These are phyloP conservation scores for Caenorhabditis virilis DNA, from an alignment of 2,888 invertebrate genomes.

Conservation along the genomic window DNA sequence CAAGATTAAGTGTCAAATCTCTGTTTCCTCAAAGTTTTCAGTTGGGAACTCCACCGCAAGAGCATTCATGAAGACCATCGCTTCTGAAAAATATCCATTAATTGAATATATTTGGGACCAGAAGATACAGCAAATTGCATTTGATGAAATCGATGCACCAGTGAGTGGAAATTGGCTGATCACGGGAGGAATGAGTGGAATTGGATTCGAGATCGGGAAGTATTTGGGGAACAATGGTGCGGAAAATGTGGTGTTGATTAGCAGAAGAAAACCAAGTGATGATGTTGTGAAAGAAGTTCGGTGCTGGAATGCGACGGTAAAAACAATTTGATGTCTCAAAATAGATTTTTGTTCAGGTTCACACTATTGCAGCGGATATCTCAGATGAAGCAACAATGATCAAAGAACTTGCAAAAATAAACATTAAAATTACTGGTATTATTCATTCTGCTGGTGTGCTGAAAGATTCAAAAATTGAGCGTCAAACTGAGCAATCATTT, in stretches of 20 bases:
- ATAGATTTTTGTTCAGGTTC: conserved; percentile 10
- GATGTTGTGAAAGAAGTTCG: conserved; percentile 21
- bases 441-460: conserved; percentile 62
- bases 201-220: conserved; percentile 58
- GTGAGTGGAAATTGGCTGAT: conserved; percentile 52
- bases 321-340: neutral
- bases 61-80: conserved; percentile 46
- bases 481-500: conserved; percentile 47
- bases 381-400: conserved; percentile 29
- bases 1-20: conserved; percentile 15
- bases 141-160: neutral
- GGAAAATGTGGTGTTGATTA: conserved; percentile 38
- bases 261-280: conserved; percentile 39
- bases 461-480: conserved; percentile 50
- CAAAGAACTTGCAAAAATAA: conserved; percentile 19
- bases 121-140: conserved; percentile 33
- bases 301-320: conserved; percentile 28
- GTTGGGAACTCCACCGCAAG: conserved; percentile 27
- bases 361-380: conserved; percentile 45
- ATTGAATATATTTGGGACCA: conserved; percentile 44
- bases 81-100: conserved; percentile 44
- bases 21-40: conserved; percentile 11
- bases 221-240: conserved; percentile 38
- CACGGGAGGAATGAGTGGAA: conserved; percentile 63
- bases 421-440: conserved; percentile 41